These are phyloP conservation scores for Caretta caretta DNA, from an alignment of 2,113 vertebrate genomes.

Conservation along the genomic window DNA sequence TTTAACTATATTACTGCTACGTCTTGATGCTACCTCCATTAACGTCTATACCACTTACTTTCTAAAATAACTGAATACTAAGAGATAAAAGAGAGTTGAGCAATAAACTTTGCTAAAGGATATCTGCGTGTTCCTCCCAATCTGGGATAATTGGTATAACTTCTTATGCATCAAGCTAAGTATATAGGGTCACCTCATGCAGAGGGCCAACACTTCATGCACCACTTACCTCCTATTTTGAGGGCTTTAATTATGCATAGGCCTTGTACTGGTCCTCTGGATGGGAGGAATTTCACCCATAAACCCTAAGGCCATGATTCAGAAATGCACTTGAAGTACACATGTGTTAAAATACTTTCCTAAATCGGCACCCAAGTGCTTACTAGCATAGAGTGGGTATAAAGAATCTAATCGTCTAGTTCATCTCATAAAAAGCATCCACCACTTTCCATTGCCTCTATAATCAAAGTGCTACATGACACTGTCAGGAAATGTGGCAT, in stretches of 20 bases:
- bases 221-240: not conserved
- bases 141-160: not conserved
- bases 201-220: not conserved
- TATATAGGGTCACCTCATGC: not conserved
- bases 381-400: not conserved
- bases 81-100: not conserved
- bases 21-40: not conserved
- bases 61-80: not conserved
- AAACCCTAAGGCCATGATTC: not conserved
- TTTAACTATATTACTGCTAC: not conserved
- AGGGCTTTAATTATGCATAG: not conserved
- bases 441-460: not conserved
- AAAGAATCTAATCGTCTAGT: not conserved
- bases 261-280: not conserved
- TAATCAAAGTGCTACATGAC: not conserved
- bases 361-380: not conserved
- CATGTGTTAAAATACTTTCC: not conserved
- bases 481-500: not conserved
- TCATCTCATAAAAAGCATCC: not conserved
- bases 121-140: not conserved
- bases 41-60: not conserved
- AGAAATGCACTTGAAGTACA: not conserved
- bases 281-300: not conserved
- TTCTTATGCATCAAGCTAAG: not conserved
- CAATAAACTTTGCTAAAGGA: not conserved